Conservation (phyloP, 2,113 vertebrate species). For the Notothenia rossii region DNA sequence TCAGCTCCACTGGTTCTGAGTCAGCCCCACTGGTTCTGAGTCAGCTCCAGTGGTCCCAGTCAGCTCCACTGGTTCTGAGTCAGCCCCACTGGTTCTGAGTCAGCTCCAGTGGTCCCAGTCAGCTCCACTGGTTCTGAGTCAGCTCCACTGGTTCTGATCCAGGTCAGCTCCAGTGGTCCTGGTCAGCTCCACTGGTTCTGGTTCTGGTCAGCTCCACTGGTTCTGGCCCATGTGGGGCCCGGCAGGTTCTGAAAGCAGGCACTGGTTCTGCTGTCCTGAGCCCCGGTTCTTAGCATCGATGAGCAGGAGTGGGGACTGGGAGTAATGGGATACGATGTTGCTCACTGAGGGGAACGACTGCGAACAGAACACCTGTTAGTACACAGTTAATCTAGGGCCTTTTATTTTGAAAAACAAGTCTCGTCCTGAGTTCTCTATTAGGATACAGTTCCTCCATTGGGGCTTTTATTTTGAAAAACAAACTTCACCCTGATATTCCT, state of each 20-base stretch:
- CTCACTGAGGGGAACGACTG: conserved; percentile 88
- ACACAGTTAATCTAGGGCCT: too few relatives aligned
- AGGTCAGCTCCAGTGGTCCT: conserved; percentile 14
- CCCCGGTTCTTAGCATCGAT: conserved; percentile 94
- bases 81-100: not conserved
- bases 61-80: conserved; percentile 44
- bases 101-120: too few relatives aligned
- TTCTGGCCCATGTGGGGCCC: conserved; percentile 62
- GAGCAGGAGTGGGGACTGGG: conserved; percentile 90
- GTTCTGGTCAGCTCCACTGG: conserved; percentile 38
- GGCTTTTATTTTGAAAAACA: too few relatives aligned
- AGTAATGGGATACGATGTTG: conserved; percentile 90
- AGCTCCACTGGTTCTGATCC: not conserved
- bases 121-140: not conserved
- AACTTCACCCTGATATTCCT: too few relatives aligned
- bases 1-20: not conserved
- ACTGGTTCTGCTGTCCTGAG: conserved; percentile 89
- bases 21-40: too few relatives aligned
- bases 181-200: conserved; percentile 11
- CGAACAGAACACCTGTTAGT: not conserved
- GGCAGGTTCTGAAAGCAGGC: conserved; percentile 86
- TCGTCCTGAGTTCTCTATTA: too few relatives aligned
- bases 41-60: conserved; percentile 19
- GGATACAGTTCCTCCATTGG: too few relatives aligned
- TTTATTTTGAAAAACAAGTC: too few relatives aligned